Evolutionary conservation across 2,888 invertebrate species (phyloP).

Genomic region (Napeogenes inachia): DNA sequence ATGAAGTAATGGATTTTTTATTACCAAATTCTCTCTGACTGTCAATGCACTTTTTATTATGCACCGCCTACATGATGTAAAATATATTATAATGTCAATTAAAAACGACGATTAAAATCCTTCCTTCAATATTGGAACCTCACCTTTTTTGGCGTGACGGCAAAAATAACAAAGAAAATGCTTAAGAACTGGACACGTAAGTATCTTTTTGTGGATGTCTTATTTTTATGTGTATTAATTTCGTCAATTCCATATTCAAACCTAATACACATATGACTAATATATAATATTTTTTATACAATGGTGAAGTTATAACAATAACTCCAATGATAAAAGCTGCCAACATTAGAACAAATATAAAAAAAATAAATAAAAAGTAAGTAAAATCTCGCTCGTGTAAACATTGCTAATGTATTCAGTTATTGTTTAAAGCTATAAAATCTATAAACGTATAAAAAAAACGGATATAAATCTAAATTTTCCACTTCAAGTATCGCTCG

Average conservation of each 20-base stretch:
- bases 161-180: conserved; percentile 13
- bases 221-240: neutral
- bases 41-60: conserved; percentile 40
- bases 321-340: conserved; percentile 6
- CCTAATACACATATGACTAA: too few species aligned
- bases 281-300: too few species aligned
- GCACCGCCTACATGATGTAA: conserved; percentile 32
- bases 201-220: neutral
- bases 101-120: conserved; percentile 23
- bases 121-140: conserved; percentile 12
- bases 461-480: conserved; percentile 15
- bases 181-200: neutral
- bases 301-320: neutral
- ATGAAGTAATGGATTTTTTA: neutral
- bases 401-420: conserved; percentile 3
- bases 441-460: conserved; percentile 1
- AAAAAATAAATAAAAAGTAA: neutral
- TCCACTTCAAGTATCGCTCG: conserved; percentile 10
- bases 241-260: too few species aligned
- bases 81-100: conserved; percentile 37
- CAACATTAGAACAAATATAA: neutral
- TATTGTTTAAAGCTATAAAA: conserved; percentile 10
- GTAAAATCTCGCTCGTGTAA: neutral
- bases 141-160: conserved; percentile 19
- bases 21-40: neutral